These are phyloP conservation scores for Diplolepis rosae DNA, from an alignment of 2,888 invertebrate species.

Conservation along the genomic window DNA sequence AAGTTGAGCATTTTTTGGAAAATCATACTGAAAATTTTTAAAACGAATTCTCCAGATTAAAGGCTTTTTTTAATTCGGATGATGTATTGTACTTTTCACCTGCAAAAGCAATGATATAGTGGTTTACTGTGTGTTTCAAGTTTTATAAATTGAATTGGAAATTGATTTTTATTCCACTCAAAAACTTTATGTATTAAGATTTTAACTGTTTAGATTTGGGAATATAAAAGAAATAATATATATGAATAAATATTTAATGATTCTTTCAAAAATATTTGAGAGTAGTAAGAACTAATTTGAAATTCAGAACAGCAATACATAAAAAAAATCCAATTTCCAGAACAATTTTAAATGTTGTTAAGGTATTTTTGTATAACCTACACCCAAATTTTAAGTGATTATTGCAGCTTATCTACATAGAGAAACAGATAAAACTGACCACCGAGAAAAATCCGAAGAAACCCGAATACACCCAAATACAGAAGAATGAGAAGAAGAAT, in stretches of 20 bases:
- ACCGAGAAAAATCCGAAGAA: conserved; percentile 19
- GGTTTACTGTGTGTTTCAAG: background rate
- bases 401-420: background rate
- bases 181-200: too few relatives aligned
- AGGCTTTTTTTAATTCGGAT: conserved; percentile 25
- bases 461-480: conserved; percentile 19
- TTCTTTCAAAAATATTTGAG: too few relatives aligned
- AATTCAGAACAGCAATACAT: too few relatives aligned
- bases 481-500: conserved; percentile 9
- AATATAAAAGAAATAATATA: too few relatives aligned
- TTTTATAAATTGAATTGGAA: background rate
- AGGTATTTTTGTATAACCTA: background rate
- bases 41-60: conserved; percentile 2
- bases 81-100: conserved; percentile 50
- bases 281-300: too few relatives aligned
- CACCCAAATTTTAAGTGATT: background rate
- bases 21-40: conserved; percentile 7
- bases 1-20: conserved; percentile 22
- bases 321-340: conserved; percentile 17
- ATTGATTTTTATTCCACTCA: too few relatives aligned
- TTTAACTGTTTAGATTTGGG: too few relatives aligned
- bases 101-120: conserved; percentile 53
- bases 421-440: conserved; percentile 4
- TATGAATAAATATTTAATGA: too few relatives aligned
- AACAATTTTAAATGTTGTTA: background rate